A percentile compares a stretch with the other conserved stretches of the same genome.
These are phyloP conservation scores for Engystomops pustulosus DNA, from an alignment of 2,113 vertebrate species.

Conservation along the genomic window DNA sequence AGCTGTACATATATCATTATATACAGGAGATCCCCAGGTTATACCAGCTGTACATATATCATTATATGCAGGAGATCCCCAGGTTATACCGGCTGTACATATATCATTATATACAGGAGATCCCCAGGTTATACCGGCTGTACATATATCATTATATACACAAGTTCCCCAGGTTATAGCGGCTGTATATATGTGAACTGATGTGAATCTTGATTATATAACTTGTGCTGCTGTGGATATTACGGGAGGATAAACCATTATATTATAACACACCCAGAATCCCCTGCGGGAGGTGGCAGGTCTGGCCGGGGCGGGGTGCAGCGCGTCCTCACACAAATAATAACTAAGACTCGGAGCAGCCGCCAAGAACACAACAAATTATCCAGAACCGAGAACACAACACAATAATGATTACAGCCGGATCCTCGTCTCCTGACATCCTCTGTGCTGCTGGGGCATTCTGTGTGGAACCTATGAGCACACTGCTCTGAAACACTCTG, in stretches of 20 bases:
- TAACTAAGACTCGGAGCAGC: not conserved
- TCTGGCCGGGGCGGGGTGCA: not conserved
- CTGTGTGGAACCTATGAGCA: not conserved
- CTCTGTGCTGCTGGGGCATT: not conserved
- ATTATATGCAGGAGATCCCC: too few species aligned
- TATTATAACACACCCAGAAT: constrained; percentile 3
- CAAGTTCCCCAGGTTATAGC: not conserved
- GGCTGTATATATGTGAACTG: not conserved
- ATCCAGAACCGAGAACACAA: not conserved
- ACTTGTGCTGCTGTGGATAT: not conserved
- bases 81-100: too few species aligned
- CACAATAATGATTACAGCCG: not conserved
- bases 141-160: not conserved
- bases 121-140: too few species aligned
- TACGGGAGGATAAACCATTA: not conserved
- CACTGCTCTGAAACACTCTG: not conserved
- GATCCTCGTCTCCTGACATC: not conserved
- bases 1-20: not conserved
- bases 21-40: too few species aligned
- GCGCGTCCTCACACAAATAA: not conserved
- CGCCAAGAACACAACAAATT: not conserved
- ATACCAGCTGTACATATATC: too few species aligned
- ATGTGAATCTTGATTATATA: not conserved
- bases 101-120: too few species aligned
- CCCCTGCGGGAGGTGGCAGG: not conserved